Evolutionary conservation across 1,140 invertebrate species (phyloP), one percentile per base, ranked within the genome.

Genomic region (Wiebesia pumilae): DNA sequence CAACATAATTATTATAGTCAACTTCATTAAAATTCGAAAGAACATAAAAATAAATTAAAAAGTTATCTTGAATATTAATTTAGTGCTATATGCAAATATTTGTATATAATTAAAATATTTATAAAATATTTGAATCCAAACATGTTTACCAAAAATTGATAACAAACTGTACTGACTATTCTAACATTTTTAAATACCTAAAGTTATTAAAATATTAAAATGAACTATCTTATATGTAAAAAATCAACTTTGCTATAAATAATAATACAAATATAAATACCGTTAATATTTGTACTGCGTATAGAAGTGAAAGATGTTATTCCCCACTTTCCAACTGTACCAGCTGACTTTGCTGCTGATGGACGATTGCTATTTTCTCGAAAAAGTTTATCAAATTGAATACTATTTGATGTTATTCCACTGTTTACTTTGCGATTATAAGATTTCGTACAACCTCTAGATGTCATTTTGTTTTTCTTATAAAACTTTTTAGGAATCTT

Each of bases 281-380:
- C 96, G 94, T 97, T 97, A 89, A 96, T 92, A 88, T 94, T 95
- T 84, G 95, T 95, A 90, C 96, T 97, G 90, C 98, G 95, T 84
- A 98, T 97, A 3, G 97, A 98, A 62, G 98, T 98, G 93, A 98
- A 98, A 73, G 97, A 98, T 88, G 97, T 98, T 92, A 98, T 97
- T 89, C 98, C 98, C 97, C 97, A 98, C 95, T 98, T 97, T 89
- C 97, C 97, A 87, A 98, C 96, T 62, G 97, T 97, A 86, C 97
- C 97, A 88, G 97, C 96, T 43, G 97, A 98, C 88, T 97, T 96
- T 35, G 97, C 97, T 69, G 97, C 97, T 47, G 97, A 96, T 30
- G 97, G 97, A 89, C 97, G 96, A 92, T 98, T 98, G 89, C 96
- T 97, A 92, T 97, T 98, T 93, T 98, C 97, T 92, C 97, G 96